phyloP scores from a whole-genome alignment of 2,113 vertebrate species.

The Scytalopus superciliaris region DNA sequence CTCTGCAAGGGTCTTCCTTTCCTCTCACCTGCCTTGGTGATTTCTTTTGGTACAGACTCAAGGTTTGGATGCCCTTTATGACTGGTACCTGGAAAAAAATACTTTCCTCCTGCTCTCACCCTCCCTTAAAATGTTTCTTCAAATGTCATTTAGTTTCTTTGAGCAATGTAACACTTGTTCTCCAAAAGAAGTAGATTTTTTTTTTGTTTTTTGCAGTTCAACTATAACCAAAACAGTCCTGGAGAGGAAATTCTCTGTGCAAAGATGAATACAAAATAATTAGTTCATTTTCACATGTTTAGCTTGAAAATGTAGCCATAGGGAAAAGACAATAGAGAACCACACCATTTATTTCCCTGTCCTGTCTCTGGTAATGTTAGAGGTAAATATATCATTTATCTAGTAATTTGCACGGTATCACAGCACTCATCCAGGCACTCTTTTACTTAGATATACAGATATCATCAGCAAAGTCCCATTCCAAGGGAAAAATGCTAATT shows the following conservation, averaged over 20 bases:
- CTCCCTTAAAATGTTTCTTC: neutral
- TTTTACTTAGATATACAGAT: neutral
- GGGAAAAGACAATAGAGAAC: neutral
- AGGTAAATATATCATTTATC: neutral
- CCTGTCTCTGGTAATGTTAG: neutral
- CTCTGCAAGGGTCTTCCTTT: neutral
- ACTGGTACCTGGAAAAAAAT: neutral
- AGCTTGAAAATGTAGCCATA: neutral
- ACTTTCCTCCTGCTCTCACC: fast-evolving
- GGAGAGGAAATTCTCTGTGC: fast-evolving
- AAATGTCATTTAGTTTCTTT: neutral
- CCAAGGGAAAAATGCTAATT: neutral
- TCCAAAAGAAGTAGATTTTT: neutral
- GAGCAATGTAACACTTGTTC: neutral
- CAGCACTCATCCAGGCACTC: neutral
- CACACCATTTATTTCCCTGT: neutral
- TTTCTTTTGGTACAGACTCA: neutral
- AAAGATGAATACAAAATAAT: neutral
- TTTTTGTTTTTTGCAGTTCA: neutral
- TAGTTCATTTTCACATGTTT: neutral
- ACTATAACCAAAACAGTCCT: neutral
- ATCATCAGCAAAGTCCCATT: neutral
- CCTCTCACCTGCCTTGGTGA: neutral
- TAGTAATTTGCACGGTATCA: neutral
- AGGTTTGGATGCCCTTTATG: neutral